These are phyloP conservation scores for Streptopelia turtur DNA, from an alignment of 2,797 vertebrate genomes.

Conservation along the genomic window DNA sequence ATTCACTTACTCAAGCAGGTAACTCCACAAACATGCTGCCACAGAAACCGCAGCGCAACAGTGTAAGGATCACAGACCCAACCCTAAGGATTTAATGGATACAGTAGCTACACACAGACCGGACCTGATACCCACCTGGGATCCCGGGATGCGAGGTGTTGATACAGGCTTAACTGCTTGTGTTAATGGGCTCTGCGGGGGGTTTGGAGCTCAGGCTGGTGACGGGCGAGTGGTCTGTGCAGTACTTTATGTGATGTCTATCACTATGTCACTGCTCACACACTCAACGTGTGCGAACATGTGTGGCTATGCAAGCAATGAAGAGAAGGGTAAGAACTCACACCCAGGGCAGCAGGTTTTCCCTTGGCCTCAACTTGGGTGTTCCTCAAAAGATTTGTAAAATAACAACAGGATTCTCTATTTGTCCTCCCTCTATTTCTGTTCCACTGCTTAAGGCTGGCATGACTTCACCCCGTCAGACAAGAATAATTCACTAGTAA, in stretches of 20 bases:
- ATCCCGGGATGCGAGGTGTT: neutral
- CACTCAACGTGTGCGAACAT: neutral
- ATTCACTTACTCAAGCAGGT: neutral
- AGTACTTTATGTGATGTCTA: neutral
- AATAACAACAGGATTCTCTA: conserved; percentile 13
- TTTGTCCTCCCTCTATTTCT: neutral
- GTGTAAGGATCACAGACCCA: neutral
- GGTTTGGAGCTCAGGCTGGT: neutral
- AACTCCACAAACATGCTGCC: neutral
- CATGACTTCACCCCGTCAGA: neutral
- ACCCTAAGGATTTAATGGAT: fast-evolving
- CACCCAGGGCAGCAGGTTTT: neutral
- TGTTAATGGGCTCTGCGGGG: neutral
- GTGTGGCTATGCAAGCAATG: neutral
- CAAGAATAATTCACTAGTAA: neutral
- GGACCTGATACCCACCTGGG: fast-evolving
- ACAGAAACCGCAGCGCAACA: neutral
- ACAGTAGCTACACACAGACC: neutral
- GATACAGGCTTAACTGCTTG: neutral
- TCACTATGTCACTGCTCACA: neutral
- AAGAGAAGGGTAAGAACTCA: neutral
- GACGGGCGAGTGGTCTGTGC: neutral
- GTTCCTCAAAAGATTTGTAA: neutral
- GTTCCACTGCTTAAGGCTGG: neutral
- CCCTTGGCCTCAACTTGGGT: neutral